Percentiles rank a stretch among this genome's conserved stretches.
Evolutionary conservation across 1,140 invertebrate species (phyloP).

Genomic region (Magallana ariakensis): DNA sequence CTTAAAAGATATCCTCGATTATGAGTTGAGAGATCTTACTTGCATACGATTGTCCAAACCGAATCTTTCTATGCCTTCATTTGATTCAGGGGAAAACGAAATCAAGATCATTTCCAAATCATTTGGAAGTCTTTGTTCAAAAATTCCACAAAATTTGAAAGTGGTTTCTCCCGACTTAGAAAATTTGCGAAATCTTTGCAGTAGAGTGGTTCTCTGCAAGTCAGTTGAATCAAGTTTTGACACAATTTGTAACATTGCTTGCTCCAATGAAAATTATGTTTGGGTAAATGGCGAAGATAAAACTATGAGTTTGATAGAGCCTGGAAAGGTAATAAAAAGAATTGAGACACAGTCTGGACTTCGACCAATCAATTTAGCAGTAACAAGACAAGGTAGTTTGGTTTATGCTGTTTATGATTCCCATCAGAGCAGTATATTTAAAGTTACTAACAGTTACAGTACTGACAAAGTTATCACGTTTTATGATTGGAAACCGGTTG

Average conservation of each 20-base stretch:
- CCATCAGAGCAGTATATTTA: not conserved
- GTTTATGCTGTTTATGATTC: not conserved
- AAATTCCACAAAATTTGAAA: not conserved
- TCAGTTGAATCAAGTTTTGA: not conserved
- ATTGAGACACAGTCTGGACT: not conserved
- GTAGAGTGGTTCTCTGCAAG: not conserved
- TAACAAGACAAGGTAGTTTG: constrained; percentile 9
- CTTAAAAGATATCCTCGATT: not conserved
- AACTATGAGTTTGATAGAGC: not conserved
- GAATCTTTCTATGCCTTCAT: not conserved
- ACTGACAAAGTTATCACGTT: not conserved
- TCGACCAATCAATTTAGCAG: not conserved
- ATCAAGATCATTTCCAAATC: not conserved
- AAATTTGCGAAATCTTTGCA: not conserved
- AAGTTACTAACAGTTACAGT: not conserved
- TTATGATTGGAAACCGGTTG: not conserved
- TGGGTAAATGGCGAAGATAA: constrained; percentile 6
- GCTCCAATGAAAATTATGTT: not conserved
- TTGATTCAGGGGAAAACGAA: not conserved
- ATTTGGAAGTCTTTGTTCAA: not conserved
- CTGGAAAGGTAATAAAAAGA: not conserved
- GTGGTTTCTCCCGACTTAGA: not conserved
- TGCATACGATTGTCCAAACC: not conserved
- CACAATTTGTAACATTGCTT: not conserved
- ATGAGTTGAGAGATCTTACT: not conserved